Conservation (phyloP, 2,113 vertebrate genomes). For the Mirounga angustirostris region DNA sequence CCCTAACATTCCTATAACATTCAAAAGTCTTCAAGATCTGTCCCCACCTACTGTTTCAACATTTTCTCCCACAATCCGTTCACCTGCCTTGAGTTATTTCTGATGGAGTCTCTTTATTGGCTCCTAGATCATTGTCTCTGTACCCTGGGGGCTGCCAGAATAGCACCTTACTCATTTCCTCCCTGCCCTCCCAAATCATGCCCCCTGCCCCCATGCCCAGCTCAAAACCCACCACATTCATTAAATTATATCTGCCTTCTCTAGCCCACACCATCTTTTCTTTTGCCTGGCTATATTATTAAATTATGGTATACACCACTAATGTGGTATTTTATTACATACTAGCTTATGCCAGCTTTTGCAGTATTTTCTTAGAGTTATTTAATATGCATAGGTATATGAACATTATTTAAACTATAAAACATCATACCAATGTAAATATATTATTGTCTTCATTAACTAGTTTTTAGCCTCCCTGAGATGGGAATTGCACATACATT, state of each 20-base stretch:
- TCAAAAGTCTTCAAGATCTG: constrained; percentile 26
- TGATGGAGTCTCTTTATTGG: background rate
- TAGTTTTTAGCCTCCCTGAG: background rate
- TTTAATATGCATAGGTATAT: background rate
- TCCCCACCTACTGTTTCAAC: background rate
- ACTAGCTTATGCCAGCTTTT: background rate
- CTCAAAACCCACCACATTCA: background rate
- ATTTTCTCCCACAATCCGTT: background rate
- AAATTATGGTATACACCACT: background rate
- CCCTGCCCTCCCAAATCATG: background rate
- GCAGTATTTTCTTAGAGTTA: background rate
- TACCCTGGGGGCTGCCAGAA: background rate
- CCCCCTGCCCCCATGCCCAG: background rate
- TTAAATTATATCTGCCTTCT: background rate
- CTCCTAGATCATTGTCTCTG: background rate
- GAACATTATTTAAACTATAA: background rate
- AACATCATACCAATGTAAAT: background rate
- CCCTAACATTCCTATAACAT: background rate
- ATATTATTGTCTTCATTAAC: background rate
- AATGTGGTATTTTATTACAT: background rate
- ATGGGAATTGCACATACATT: background rate
- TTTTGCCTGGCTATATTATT: background rate
- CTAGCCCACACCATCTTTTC: background rate
- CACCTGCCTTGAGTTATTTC: background rate
- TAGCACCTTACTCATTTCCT: background rate